Conservation (phyloP, 2,797 vertebrate genomes). For the Enteromius mattozi region DNA sequence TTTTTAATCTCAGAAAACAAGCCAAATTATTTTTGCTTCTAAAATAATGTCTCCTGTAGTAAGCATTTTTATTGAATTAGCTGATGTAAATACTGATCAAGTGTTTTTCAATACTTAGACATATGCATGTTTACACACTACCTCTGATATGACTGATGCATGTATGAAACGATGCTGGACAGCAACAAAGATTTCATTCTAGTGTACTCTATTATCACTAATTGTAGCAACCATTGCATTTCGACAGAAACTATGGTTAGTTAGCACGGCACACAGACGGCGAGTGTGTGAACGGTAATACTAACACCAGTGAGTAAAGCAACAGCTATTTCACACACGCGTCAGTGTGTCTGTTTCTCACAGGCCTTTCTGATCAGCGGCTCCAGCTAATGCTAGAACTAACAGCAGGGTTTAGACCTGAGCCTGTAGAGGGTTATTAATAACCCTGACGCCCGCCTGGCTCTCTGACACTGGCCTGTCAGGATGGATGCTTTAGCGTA, state of each 20-base stretch:
- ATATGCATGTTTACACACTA: not conserved
- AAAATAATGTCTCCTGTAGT: not conserved
- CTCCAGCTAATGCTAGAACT: slow-evolving; percentile 68
- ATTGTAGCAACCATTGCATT: not conserved
- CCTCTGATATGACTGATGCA: not conserved
- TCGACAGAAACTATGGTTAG: not conserved
- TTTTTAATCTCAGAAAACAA: not conserved
- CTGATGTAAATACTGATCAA: not conserved
- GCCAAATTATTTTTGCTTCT: not conserved
- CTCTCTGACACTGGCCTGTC: slow-evolving; percentile 66
- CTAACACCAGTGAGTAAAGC: slow-evolving; percentile 31
- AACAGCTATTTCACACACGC: slow-evolving; percentile 41
- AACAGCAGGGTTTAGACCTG: slow-evolving; percentile 55
- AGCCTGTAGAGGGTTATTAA: slow-evolving; percentile 68
- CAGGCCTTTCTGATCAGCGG: slow-evolving; percentile 36
- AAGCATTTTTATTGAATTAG: not conserved
- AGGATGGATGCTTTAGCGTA: slow-evolving; percentile 70
- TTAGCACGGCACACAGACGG: not conserved
- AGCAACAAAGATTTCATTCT: not conserved
- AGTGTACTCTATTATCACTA: not conserved
- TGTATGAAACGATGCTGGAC: not conserved
- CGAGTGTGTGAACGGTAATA: slow-evolving; percentile 14
- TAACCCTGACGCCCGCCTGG: slow-evolving; percentile 70
- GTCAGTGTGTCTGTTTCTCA: slow-evolving; percentile 39
- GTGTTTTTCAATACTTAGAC: not conserved